Evolutionary conservation across 92 coral and sea anemone species (phyloP).

Genomic region (Metridium senile): DNA sequence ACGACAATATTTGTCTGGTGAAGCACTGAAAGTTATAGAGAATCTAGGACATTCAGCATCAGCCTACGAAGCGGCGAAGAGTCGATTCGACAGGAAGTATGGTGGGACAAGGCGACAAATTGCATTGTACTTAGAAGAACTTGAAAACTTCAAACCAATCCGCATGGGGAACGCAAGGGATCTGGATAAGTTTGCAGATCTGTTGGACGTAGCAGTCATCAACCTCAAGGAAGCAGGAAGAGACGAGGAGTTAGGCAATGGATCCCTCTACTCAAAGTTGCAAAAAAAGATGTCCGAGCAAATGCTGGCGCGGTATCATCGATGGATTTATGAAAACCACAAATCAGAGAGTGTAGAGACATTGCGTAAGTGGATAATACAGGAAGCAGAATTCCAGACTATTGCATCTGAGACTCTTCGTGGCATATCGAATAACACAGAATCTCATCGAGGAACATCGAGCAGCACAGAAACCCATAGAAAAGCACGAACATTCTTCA

Average conservation of each 20-base stretch:
- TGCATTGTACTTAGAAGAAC: constrained; percentile 56
- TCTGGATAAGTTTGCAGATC: too few species aligned
- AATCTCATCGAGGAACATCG: neutral
- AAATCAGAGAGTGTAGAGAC: constrained; percentile 50
- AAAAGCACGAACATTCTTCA: constrained; percentile 2
- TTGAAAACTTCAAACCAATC: constrained; percentile 39
- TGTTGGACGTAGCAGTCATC: too few species aligned
- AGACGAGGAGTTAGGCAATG: too few species aligned
- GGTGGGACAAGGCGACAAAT: constrained; percentile 59
- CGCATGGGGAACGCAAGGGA: constrained; percentile 49
- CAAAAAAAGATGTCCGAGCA: constrained; percentile 45
- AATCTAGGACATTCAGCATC: constrained; percentile 63
- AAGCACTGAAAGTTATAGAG: constrained; percentile 54
- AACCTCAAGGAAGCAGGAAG: too few species aligned
- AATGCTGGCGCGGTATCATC: constrained; percentile 60
- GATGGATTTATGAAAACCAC: constrained; percentile 55
- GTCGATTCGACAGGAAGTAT: constrained; percentile 55
- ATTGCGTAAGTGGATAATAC: constrained; percentile 45
- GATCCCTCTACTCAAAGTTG: too few species aligned
- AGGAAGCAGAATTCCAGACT: constrained; percentile 61
- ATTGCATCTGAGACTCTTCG: constrained; percentile 24
- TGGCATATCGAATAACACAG: constrained; percentile 10
- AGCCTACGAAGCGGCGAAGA: constrained; percentile 62
- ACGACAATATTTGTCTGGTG: constrained; percentile 52
- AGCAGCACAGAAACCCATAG: constrained; percentile 1